Percentiles rank a stretch among this genome's conserved stretches.
Evolutionary conservation across 2,888 invertebrate genomes (phyloP).

Genomic region (Cerceris ruficornis): DNA sequence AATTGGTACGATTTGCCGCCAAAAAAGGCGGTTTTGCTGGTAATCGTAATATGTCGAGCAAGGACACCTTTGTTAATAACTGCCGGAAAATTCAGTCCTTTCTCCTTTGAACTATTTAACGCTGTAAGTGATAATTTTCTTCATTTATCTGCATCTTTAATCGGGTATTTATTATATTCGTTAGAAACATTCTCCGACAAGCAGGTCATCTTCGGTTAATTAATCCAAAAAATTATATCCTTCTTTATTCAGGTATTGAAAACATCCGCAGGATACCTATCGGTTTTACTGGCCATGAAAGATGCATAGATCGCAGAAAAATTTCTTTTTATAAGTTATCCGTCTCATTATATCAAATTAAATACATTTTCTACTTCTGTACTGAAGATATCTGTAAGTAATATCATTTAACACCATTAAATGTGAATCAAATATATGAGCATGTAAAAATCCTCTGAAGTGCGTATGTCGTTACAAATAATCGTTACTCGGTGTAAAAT

Average conservation of each 20-base stretch:
- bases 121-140: constrained; percentile 23
- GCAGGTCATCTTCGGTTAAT: background rate
- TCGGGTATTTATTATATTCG: background rate
- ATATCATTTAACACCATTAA: background rate
- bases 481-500: too few species aligned
- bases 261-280: constrained; percentile 67
- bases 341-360: background rate
- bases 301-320: background rate
- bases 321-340: background rate
- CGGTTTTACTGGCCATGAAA: constrained; percentile 62
- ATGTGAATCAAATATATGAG: background rate
- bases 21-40: constrained; percentile 31
- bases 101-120: constrained; percentile 56
- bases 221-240: background rate
- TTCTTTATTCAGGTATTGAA: constrained; percentile 58
- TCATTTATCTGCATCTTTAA: background rate
- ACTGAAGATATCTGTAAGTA: background rate
- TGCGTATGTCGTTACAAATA: too few species aligned
- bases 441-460: too few species aligned
- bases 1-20: constrained; percentile 55
- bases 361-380: too few species aligned
- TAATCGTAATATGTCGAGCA: constrained; percentile 35
- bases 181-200: background rate
- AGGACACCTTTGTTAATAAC: constrained; percentile 47
- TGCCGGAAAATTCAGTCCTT: constrained; percentile 53